Base-by-base conservation (phyloP, 2,113 vertebrate species). In the Neotoma lepida region DNA sequence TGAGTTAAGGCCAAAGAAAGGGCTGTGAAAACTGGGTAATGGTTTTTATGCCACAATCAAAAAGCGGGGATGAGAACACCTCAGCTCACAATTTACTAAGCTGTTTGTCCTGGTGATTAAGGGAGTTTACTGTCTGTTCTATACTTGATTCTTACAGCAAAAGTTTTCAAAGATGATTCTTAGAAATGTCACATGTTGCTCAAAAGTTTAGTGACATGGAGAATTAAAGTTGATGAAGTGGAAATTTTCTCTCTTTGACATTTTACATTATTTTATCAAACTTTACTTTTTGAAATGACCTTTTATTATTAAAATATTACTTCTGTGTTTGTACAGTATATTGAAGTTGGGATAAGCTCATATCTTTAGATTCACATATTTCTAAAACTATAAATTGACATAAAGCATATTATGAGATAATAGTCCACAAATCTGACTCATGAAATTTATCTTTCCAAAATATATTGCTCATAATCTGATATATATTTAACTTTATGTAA, bases 251-350 rank as follows among this genome's bases (percentile, higher is more conserved):
- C 10, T 18, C 9, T 76, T 82, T 54, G 51, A 84, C 22, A 82
- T 88, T 90, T 77, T 84, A 70, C n/a, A 51, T 76, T 58, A 61
- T 41, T 51, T 95, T 61, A 76, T 18, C 44, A 64, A 82, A 91
- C 33, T 66, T 76, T 51, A 35, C 39, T 54, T 46, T 93, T 41
- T 26, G 22, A 91, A 94, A 88, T 76, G 8, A 76, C 49, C 8
- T 82, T 94, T 77, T 20, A 33, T 63, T 84, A 49, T 46, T 93
- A 35, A 81, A 78, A 46, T 76, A 70, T 56, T 26, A 58, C 84
- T 41, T 9, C 30, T 39, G 10, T 61, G 10, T 68, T 84, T 81
- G 4, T 15, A 56, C 28, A 82, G 3, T 41, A 76, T 77, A 84
- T 54, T 87, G 41, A 70, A 70, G 8, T 77, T 68, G n/a, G 15